These are phyloP conservation scores for Rhinogobio ventralis DNA, from an alignment of 2,797 vertebrate species.

Conservation along the genomic window DNA sequence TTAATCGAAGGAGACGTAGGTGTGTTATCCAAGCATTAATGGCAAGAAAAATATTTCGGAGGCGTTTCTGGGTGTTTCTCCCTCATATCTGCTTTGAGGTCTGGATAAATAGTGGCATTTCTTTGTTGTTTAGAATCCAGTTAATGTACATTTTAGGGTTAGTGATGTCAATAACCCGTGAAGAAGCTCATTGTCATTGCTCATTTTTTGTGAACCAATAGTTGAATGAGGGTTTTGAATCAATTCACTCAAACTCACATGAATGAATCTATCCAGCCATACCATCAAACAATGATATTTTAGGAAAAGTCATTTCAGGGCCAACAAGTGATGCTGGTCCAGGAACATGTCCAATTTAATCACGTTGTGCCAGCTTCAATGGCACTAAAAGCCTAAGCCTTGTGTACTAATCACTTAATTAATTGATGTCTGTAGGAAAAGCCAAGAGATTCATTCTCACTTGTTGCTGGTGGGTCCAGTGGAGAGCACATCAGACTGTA, in stretches of 20 bases:
- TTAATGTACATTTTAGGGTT: too few relatives aligned
- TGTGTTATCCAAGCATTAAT: too few relatives aligned
- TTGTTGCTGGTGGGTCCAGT: slow-evolving; percentile 95
- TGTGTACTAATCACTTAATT: not conserved
- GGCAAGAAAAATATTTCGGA: too few relatives aligned
- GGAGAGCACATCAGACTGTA: slow-evolving; percentile 95
- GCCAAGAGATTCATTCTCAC: slow-evolving; percentile 73
- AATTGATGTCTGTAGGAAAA: not conserved
- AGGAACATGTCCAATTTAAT: not conserved
- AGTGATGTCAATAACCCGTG: too few relatives aligned
- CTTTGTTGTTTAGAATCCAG: too few relatives aligned
- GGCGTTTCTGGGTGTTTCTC: too few relatives aligned
- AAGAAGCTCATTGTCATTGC: too few relatives aligned
- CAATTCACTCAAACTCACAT: not conserved
- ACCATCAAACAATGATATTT: not conserved
- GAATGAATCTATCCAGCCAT: not conserved
- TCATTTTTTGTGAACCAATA: too few relatives aligned
- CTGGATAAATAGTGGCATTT: too few relatives aligned
- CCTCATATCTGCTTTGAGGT: too few relatives aligned
- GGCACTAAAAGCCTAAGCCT: not conserved
- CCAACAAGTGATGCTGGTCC: not conserved
- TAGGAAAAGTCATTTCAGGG: not conserved
- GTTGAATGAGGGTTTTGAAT: not conserved
- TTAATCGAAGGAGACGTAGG: too few relatives aligned
- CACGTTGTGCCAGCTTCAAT: not conserved